Conservation (phyloP, 2,888 invertebrate genomes). For the Cheilosia scutellata region DNA sequence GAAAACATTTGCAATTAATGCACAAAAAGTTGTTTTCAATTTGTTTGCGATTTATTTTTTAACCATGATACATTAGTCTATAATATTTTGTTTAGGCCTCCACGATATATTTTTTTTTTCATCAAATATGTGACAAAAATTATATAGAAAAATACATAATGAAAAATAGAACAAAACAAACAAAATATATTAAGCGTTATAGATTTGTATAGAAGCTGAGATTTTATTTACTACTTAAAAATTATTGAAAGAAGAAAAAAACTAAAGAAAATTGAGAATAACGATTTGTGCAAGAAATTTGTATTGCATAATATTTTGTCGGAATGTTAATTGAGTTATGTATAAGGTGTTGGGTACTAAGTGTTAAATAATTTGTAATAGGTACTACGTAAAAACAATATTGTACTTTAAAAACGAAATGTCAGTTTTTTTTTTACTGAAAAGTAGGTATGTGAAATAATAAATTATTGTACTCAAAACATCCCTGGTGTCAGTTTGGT, state of each 20-base stretch:
- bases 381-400: not conserved
- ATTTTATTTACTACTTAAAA: slow-evolving; percentile 3
- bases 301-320: slow-evolving; percentile 79
- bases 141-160: slow-evolving; percentile 2
- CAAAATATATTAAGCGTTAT: slow-evolving; percentile 3
- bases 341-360: not conserved
- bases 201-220: slow-evolving; percentile 22
- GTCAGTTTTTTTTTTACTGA: not conserved
- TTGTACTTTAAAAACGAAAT: not conserved
- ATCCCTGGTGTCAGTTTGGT: too few relatives aligned
- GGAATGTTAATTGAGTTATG: slow-evolving; percentile 1
- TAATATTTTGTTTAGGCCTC: slow-evolving; percentile 47
- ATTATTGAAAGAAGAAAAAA: slow-evolving; percentile 6
- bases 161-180: slow-evolving; percentile 1
- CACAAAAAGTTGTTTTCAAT: slow-evolving; percentile 84
- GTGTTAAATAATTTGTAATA: not conserved
- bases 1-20: slow-evolving; percentile 80
- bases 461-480: too few relatives aligned
- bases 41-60: slow-evolving; percentile 71
- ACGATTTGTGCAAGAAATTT: slow-evolving; percentile 84
- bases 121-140: slow-evolving; percentile 6
- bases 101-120: slow-evolving; percentile 12
- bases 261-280: slow-evolving; percentile 82
- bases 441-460: not conserved
- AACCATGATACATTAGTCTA: slow-evolving; percentile 37